phyloP scores from a whole-genome alignment of 2,888 invertebrate genomes.

The Acanthosepion pharaonis region DNA sequence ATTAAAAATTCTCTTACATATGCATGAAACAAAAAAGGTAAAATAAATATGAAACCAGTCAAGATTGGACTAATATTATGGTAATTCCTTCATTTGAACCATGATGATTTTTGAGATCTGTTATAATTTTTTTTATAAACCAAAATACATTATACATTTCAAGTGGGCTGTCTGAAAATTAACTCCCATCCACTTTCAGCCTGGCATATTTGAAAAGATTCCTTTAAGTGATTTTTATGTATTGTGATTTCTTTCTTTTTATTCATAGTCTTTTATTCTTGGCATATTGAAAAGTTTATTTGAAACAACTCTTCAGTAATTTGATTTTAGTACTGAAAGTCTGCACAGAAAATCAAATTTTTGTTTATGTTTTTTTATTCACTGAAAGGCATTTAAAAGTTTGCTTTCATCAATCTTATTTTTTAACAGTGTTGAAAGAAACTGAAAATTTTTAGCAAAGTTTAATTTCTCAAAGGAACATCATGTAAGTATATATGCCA shows the following conservation, averaged over 20 bases:
- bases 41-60: neutral
- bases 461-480: neutral
- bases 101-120: neutral
- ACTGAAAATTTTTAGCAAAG: neutral
- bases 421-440: neutral
- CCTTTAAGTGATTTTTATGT: neutral
- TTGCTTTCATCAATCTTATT: neutral
- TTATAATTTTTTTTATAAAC: neutral
- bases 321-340: neutral
- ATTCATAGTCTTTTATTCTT: neutral
- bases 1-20: neutral
- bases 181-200: neutral
- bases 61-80: neutral
- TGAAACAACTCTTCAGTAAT: neutral
- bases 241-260: neutral
- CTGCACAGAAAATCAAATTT: neutral
- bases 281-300: neutral
- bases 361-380: neutral
- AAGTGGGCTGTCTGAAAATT: neutral
- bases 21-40: neutral
- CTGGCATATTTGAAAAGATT: neutral
- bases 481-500: neutral
- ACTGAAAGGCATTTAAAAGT: neutral
- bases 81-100: neutral
- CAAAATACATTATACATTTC: slow-evolving; percentile 20